Percentiles rank a stretch among this genome's conserved stretches.
These are phyloP conservation scores for Ptilodon capucinus DNA, from an alignment of 2,888 invertebrate genomes.

Conservation along the genomic window DNA sequence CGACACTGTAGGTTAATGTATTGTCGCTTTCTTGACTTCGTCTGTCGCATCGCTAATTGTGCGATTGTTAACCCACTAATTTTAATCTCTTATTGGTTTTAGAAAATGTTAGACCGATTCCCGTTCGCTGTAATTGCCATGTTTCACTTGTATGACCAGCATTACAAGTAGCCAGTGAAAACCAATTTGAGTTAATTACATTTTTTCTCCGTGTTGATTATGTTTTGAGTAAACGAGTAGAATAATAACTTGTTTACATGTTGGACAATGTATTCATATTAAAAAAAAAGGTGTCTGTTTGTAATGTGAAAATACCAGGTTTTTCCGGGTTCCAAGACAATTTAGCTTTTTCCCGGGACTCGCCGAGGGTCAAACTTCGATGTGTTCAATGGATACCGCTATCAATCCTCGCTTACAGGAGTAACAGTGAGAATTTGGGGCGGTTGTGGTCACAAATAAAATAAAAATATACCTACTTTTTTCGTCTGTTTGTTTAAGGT, in stretches of 20 bases:
- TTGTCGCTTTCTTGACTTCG: conserved; percentile 74
- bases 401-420: too few species aligned
- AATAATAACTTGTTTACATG: conserved; percentile 4
- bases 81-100: conserved; percentile 63
- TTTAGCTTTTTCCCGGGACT: too few species aligned
- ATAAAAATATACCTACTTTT: too few species aligned
- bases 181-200: conserved; percentile 19
- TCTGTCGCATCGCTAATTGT: conserved; percentile 73
- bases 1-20: conserved; percentile 71
- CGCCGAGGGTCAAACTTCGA: too few species aligned
- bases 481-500: too few species aligned
- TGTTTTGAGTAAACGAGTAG: conserved; percentile 6
- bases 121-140: conserved; percentile 40
- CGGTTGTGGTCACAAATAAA: too few species aligned
- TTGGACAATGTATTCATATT: conserved; percentile 8
- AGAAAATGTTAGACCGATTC: conserved; percentile 54
- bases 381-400: too few species aligned
- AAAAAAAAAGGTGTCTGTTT: too few species aligned
- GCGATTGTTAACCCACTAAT: conserved; percentile 75
- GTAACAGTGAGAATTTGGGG: too few species aligned
- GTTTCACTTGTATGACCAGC: conserved; percentile 53
- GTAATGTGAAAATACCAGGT: too few species aligned
- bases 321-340: too few species aligned
- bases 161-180: conserved; percentile 45
- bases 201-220: conserved; percentile 10